A percentile compares a stretch with the other conserved stretches of the same genome.
Conservation (phyloP, 53 echinoderm and acorn worm species). For the Temnopleurus reevesii region DNA sequence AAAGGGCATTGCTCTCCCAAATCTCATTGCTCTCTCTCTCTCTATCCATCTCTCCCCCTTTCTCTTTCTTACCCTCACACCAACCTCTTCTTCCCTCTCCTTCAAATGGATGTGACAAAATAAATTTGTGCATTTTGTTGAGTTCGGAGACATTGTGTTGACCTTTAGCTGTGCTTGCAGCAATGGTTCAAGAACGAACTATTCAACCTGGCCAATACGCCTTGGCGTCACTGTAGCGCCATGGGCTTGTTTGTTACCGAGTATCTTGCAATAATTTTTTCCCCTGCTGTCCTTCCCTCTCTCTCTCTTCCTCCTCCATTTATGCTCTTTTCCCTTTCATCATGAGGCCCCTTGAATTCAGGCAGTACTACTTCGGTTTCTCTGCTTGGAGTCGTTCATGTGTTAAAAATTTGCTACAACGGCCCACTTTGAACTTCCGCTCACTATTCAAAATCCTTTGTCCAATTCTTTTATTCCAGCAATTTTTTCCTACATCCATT, state of each 20-base stretch:
- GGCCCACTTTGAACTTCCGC: slow-evolving; percentile 62
- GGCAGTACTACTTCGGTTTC: slow-evolving; percentile 16
- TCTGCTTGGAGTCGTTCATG: slow-evolving; percentile 56
- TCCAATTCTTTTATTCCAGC: not conserved
- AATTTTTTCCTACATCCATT: not conserved
- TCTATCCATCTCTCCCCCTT: not conserved
- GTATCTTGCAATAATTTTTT: slow-evolving; percentile 51
- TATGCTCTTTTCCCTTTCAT: slow-evolving; percentile 25
- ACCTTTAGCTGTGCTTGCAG: slow-evolving; percentile 60
- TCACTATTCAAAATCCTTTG: slow-evolving; percentile 14
- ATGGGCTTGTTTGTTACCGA: slow-evolving; percentile 60
- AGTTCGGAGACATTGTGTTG: slow-evolving; percentile 38
- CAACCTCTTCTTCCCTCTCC: not conserved
- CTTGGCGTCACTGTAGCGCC: slow-evolving; percentile 48
- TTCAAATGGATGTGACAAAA: slow-evolving; percentile 52
- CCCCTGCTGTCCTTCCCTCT: not conserved
- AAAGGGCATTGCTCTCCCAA: slow-evolving; percentile 38
- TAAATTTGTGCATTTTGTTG: slow-evolving; percentile 50
- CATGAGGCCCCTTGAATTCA: slow-evolving; percentile 44
- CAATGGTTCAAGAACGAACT: slow-evolving; percentile 39
- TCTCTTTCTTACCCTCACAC: not conserved
- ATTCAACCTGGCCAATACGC: slow-evolving; percentile 36
- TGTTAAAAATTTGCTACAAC: slow-evolving; percentile 63
- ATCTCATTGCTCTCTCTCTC: not conserved
- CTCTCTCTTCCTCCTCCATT: not conserved